phyloP scores from a whole-genome alignment of 1,140 invertebrate genomes.

The Neelides sp. region DNA sequence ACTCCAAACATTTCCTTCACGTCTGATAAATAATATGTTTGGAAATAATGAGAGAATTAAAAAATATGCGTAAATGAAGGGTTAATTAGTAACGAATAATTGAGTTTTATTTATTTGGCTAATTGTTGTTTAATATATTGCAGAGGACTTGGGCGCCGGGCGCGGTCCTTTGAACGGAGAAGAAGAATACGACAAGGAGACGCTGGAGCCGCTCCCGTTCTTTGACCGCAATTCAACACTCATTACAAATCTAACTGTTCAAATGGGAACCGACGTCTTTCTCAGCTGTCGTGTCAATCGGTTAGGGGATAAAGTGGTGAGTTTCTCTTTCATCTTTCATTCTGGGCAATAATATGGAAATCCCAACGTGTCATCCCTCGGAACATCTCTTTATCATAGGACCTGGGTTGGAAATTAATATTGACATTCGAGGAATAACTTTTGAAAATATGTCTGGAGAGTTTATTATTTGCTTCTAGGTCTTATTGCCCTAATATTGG shows the following conservation, averaged over 20 bases:
- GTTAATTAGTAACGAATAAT: background rate
- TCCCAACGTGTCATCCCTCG: too few species aligned
- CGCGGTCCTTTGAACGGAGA: background rate
- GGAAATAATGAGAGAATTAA: background rate
- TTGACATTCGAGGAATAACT: background rate
- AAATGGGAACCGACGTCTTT: constrained; percentile 28
- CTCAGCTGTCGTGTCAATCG: constrained; percentile 27
- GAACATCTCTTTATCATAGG: too few species aligned
- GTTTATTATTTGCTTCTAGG: too few species aligned
- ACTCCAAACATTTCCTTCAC: background rate
- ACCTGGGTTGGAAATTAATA: too few species aligned
- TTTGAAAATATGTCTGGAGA: too few species aligned
- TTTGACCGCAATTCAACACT: constrained; percentile 25
- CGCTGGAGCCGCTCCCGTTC: constrained; percentile 20
- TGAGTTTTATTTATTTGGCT: background rate
- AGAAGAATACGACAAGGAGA: constrained; percentile 21
- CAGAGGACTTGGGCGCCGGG: too few species aligned
- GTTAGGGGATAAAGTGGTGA: constrained; percentile 27
- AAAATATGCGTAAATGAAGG: background rate
- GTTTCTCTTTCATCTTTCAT: constrained; percentile 4
- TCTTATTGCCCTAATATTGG: too few species aligned
- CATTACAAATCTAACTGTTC: constrained; percentile 23
- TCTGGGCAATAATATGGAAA: too few species aligned
- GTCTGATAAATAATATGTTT: background rate
- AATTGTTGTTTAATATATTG: background rate